phyloP scores from a whole-genome alignment of 2,888 invertebrate genomes.

The Celastrina argiolus region DNA sequence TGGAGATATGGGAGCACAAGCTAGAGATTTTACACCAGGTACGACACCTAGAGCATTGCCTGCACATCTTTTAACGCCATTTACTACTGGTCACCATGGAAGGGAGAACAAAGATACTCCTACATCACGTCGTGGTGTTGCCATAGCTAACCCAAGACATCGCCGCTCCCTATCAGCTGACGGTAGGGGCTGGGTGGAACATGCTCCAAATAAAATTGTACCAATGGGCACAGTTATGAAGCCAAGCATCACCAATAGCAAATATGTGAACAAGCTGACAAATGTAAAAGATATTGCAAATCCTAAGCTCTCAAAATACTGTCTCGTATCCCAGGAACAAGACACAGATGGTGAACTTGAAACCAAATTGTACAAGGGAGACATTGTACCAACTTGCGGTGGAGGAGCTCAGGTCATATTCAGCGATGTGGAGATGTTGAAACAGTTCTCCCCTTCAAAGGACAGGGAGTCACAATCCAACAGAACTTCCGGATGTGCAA shows the following conservation, averaged over 20 bases:
- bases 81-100: conserved; percentile 51
- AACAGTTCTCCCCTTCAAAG: conserved; percentile 85
- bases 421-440: conserved; percentile 93
- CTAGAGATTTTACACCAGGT: conserved; percentile 64
- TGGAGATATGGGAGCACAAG: conserved; percentile 59
- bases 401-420: conserved; percentile 98
- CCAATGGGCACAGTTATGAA: conserved; percentile 94
- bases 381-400: conserved; percentile 94
- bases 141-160: conserved; percentile 84
- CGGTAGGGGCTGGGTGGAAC: conserved; percentile 90
- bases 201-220: conserved; percentile 87
- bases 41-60: conserved; percentile 68
- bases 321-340: conserved; percentile 93
- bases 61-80: conserved; percentile 65
- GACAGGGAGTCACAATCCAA: conserved; percentile 45
- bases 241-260: conserved; percentile 88
- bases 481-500: conserved; percentile 56
- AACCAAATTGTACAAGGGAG: conserved; percentile 95
- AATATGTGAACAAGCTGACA: conserved; percentile 89
- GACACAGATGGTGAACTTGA: conserved; percentile 95
- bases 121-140: conserved; percentile 77
- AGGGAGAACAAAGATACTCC: conserved; percentile 59
- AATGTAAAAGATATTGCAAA: conserved; percentile 86
- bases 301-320: conserved; percentile 88
- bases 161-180: conserved; percentile 90